These are phyloP conservation scores for Lycopodina hypogea DNA, from an alignment of 37 sponge, comb jelly and placozoan genomes.

Conservation along the genomic window DNA sequence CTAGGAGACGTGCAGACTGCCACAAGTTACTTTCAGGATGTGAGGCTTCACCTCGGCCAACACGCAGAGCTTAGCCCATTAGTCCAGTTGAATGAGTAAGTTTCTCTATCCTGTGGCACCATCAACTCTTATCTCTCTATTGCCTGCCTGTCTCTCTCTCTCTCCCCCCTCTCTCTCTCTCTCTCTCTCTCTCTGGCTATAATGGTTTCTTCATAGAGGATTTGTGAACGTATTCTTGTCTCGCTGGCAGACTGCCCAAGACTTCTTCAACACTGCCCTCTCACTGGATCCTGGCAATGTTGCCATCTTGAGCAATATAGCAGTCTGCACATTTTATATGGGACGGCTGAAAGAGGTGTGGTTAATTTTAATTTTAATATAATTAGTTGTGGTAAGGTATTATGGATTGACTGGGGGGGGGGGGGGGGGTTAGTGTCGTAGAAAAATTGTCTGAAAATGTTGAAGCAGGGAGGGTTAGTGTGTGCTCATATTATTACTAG, in stretches of 20 bases:
- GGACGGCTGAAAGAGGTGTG: constrained; percentile 65
- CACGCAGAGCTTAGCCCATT: not conserved
- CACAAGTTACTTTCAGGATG: not conserved
- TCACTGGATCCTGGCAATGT: constrained; percentile 31
- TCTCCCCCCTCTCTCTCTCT: no score
- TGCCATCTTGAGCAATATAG: constrained; percentile 35
- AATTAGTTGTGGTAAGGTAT: not conserved
- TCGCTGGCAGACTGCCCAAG: constrained; percentile 30
- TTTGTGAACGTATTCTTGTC: constrained; percentile 34
- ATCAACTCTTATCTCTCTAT: no score
- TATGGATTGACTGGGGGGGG: not conserved
- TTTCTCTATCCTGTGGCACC: not conserved
- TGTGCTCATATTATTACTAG: no score
- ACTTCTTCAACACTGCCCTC: constrained; percentile 23
- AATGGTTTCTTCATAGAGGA: constrained; percentile 9
- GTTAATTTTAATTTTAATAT: not conserved
- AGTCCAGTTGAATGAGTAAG: constrained; percentile 1
- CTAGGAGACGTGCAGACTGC: not conserved
- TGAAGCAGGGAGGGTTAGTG: no score
- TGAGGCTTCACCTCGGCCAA: not conserved
- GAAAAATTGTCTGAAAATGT: no score
- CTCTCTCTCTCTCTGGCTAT: no score
- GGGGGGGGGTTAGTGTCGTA: no score
- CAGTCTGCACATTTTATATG: constrained; percentile 55
- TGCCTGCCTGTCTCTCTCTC: no score